Conservation (phyloP, 2,888 invertebrate genomes). For the Pediacus dermestoides region DNA sequence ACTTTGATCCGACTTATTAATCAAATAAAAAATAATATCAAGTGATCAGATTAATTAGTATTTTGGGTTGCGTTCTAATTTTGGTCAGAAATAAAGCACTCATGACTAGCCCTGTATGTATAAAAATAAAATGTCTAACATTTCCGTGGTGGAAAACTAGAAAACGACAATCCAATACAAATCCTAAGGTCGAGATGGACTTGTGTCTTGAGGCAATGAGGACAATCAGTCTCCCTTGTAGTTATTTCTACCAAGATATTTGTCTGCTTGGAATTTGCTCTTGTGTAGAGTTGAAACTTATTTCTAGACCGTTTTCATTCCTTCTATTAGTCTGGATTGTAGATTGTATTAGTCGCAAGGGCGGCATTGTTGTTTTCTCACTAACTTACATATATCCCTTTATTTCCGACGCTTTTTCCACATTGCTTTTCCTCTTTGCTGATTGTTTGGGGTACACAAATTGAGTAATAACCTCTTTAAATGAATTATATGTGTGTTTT, state of each 20-base stretch:
- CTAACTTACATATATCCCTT: conserved; percentile 3
- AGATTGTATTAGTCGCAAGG: conserved; percentile 33
- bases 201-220: conserved; percentile 48
- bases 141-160: conserved; percentile 34
- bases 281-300: conserved; percentile 39
- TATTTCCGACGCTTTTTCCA: conserved; percentile 13
- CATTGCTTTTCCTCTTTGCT: conserved; percentile 24
- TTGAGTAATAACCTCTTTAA: conserved; percentile 31
- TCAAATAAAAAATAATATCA: too few species aligned
- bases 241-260: conserved; percentile 47
- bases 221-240: conserved; percentile 49
- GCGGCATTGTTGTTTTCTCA: conserved; percentile 27
- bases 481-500: conserved; percentile 32
- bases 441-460: conserved; percentile 30
- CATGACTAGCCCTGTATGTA: too few species aligned
- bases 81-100: too few species aligned
- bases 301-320: conserved; percentile 39
- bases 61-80: too few species aligned
- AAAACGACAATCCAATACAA: conserved; percentile 31
- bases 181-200: conserved; percentile 44
- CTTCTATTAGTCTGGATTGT: conserved; percentile 38
- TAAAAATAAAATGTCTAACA: too few species aligned
- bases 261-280: conserved; percentile 42
- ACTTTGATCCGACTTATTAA: too few species aligned
- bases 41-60: too few species aligned